Evolutionary conservation across 2,113 vertebrate genomes (phyloP).

Genomic region (Gallinago media): DNA sequence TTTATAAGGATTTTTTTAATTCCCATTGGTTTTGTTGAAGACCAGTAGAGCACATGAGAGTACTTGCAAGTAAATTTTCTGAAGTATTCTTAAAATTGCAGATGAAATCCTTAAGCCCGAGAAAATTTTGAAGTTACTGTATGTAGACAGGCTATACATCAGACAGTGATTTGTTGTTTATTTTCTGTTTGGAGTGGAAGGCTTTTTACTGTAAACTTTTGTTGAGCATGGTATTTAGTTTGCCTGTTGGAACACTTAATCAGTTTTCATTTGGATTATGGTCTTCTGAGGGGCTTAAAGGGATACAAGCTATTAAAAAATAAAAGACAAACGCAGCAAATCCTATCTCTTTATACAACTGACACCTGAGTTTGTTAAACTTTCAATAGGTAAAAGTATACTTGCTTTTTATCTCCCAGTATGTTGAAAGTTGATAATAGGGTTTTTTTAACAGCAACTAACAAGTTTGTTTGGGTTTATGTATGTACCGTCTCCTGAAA

Average conservation of each 20-base stretch:
- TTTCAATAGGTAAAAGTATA: background rate
- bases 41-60: rapidly evolving
- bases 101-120: background rate
- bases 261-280: background rate
- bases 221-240: constrained; percentile 10
- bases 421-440: background rate
- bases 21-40: background rate
- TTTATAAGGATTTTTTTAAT: background rate
- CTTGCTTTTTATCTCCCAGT: background rate
- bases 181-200: constrained; percentile 33
- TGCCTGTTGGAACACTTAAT: background rate
- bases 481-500: background rate
- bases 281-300: background rate
- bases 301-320: background rate
- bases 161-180: background rate
- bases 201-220: constrained; percentile 17
- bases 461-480: background rate
- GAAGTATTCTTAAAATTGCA: background rate
- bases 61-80: background rate
- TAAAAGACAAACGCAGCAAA: background rate
- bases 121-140: background rate
- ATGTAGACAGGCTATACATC: background rate
- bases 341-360: background rate
- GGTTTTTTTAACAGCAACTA: background rate
- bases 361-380: background rate